Evolutionary conservation across 2,888 invertebrate genomes (phyloP).

Genomic region (Lithophane leautieri): DNA sequence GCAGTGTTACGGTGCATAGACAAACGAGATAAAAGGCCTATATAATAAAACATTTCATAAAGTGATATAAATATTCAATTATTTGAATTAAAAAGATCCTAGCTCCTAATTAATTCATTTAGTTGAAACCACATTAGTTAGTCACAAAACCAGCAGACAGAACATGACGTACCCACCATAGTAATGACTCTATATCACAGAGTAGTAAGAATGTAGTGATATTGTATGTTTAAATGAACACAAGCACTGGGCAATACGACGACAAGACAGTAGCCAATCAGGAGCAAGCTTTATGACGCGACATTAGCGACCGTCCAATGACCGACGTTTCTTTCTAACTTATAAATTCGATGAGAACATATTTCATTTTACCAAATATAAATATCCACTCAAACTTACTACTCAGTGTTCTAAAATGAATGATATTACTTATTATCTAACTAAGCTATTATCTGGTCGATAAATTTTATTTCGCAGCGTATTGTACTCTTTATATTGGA

Average conservation of each 20-base stretch:
- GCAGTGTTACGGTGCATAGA: background rate
- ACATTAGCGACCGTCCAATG: slow-evolving; percentile 6
- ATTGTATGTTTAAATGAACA: background rate
- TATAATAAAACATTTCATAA: background rate
- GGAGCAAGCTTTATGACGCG: background rate
- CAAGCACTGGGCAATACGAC: background rate
- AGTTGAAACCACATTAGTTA: slow-evolving; percentile 39
- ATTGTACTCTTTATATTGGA: slow-evolving; percentile 40
- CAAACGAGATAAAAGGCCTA: background rate
- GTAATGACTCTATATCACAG: slow-evolving; percentile 1
- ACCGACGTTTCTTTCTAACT: no score
- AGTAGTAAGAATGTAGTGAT: slow-evolving; percentile 22
- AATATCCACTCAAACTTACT: background rate
- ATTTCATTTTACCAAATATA: background rate
- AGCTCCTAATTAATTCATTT: background rate
- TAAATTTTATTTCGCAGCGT: slow-evolving; percentile 4
- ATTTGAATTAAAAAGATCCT: background rate
- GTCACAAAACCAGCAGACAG: slow-evolving; percentile 13
- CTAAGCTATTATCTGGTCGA: slow-evolving; percentile 10
- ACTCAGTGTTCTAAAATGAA: background rate
- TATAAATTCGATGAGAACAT: slow-evolving; percentile 4
- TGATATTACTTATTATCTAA: slow-evolving; percentile 23
- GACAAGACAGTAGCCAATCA: slow-evolving; percentile 1
- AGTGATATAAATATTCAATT: background rate
- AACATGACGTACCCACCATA: background rate